Evolutionary conservation across 2,888 invertebrate species (phyloP), one percentile per base, ranked within the genome.

Genomic region (Drosophila affinis): DNA sequence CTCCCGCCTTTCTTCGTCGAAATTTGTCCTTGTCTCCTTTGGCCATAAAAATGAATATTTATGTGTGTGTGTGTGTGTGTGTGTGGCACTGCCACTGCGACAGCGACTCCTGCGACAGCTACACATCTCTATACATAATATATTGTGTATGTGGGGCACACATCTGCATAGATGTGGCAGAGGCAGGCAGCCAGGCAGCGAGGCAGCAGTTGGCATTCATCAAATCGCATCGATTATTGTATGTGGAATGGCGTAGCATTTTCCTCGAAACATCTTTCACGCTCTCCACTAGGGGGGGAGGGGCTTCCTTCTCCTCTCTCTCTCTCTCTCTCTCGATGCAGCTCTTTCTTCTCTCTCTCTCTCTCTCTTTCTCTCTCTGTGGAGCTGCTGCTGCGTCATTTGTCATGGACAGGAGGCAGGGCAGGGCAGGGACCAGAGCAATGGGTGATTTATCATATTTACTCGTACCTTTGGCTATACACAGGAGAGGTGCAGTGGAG

Each of bases 171-270:
- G 39, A 14, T 39, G 39, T 39, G 9, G 32, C 24, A 54, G 18
- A 5, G 39, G 14, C n/a, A n/a, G n/a, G n/a, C 39, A 39, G 39
- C 39, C 4, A 10, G 12, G 34, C 12, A 14, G 34, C 5, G 0
- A 24, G 24, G 34, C 14, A 62, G 48, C 52, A 62, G 71, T 74
- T 81, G 67, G 75, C 74, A 72, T 86, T 81, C 87, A 83, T 85
- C 89, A 85, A 87, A 88, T 88, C 87, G 87, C 76, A 88, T 85
- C 87, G 84, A 85, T 88, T 85, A 87, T 88, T 80, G 78, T 81
- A 58, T 72, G 54, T 63, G 54, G 58, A 64, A 46, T 49, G 82
- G 79, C 76, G 12, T 14, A 52, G 32, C 17, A 53, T 34, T 12
- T 24, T 21, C 9, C 12, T 57, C 48, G 81, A 67, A 72, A 57